Evolutionary conservation across 2,113 vertebrate genomes (phyloP).

Genomic region (Poeciliopsis prolifica): DNA sequence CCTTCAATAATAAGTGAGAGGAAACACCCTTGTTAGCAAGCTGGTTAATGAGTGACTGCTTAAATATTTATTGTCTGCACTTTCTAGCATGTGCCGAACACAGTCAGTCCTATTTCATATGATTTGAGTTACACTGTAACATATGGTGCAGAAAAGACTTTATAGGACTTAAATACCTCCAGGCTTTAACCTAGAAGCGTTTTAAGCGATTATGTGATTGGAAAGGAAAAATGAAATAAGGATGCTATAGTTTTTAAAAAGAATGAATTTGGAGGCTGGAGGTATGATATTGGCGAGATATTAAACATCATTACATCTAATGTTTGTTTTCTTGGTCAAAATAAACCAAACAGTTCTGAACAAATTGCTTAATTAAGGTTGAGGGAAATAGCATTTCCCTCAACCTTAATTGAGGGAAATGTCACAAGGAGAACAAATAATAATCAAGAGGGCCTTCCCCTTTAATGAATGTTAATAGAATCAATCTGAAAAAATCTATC

Average conservation of each 20-base stretch:
- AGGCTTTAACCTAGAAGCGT: background rate
- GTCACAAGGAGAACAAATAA: too few species aligned
- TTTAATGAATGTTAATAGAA: too few species aligned
- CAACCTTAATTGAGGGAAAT: too few species aligned
- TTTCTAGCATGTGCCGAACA: background rate
- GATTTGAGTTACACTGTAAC: background rate
- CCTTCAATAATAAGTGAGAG: slow-evolving; percentile 67
- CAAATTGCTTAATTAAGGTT: too few species aligned
- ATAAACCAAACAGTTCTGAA: too few species aligned
- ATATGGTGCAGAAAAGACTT: background rate
- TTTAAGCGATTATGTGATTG: background rate
- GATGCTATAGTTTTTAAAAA: background rate
- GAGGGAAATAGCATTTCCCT: too few species aligned
- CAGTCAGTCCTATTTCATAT: too few species aligned
- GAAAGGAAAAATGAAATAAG: background rate
- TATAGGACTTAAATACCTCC: background rate
- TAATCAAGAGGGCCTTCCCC: too few species aligned
- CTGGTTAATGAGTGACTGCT: slow-evolving; percentile 9
- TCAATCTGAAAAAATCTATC: too few species aligned
- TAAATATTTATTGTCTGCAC: background rate
- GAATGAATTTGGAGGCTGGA: background rate
- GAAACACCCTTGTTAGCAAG: slow-evolving; percentile 10
- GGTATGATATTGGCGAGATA: background rate
- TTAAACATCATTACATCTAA: too few species aligned
- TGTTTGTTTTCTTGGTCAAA: background rate